Evolutionary conservation across 1,140 invertebrate species (phyloP).

Genomic region (Drosophila hydei): DNA sequence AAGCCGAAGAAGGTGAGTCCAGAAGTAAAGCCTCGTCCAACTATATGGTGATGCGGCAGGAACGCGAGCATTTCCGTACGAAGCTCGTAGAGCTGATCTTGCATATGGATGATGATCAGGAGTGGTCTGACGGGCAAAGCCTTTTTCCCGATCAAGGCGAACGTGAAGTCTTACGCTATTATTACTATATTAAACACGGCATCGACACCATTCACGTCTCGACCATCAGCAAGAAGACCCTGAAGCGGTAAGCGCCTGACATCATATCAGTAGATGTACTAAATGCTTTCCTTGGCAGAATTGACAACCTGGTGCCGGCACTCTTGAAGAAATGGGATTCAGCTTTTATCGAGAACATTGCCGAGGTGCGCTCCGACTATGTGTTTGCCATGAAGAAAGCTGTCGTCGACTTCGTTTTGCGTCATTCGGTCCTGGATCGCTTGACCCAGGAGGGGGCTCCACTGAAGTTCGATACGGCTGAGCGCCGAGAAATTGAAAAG

Average conservation of each 20-base stretch:
- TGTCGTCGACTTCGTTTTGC: slow-evolving; percentile 93
- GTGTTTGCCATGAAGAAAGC: slow-evolving; percentile 94
- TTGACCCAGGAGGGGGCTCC: slow-evolving; percentile 70
- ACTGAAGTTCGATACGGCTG: slow-evolving; percentile 83
- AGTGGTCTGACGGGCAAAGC: slow-evolving; percentile 73
- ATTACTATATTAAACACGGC: slow-evolving; percentile 95
- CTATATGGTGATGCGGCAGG: slow-evolving; percentile 86
- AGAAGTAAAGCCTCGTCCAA: slow-evolving; percentile 40
- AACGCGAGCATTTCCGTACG: slow-evolving; percentile 92
- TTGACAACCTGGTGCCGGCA: slow-evolving; percentile 84
- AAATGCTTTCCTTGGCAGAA: slow-evolving; percentile 42
- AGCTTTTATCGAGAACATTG: slow-evolving; percentile 85
- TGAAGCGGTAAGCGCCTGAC: slow-evolving; percentile 86
- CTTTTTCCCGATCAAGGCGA: slow-evolving; percentile 86
- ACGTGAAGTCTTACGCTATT: slow-evolving; percentile 91
- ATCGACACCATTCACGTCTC: slow-evolving; percentile 94
- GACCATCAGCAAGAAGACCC: slow-evolving; percentile 88
- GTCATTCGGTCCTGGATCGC: slow-evolving; percentile 86
- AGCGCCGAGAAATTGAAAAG: slow-evolving; percentile 86
- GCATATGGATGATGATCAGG: slow-evolving; percentile 82
- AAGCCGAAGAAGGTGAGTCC: background rate
- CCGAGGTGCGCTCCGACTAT: slow-evolving; percentile 91
- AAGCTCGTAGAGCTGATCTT: slow-evolving; percentile 91
- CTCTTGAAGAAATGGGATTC: slow-evolving; percentile 86
- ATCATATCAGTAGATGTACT: no score